Percentiles rank a stretch among this genome's conserved stretches.
phyloP scores from a whole-genome alignment of 2,113 vertebrate genomes.

The Lophotis ruficrista region DNA sequence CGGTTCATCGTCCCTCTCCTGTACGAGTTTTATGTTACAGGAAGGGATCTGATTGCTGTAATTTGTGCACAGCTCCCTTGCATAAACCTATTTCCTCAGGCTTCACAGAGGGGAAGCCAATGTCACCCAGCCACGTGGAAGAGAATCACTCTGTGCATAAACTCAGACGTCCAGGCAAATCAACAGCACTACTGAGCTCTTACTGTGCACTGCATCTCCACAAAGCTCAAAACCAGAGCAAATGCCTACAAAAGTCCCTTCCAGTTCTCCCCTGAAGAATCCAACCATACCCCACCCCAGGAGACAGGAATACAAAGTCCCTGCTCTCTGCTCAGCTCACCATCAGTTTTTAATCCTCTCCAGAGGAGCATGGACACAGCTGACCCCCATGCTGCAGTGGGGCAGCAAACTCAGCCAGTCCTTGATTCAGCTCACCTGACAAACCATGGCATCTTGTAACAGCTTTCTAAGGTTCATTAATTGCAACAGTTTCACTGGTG shows the following conservation, averaged over 20 bases:
- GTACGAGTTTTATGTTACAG: background rate
- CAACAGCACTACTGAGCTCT: background rate
- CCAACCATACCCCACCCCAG: background rate
- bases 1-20: background rate
- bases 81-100: background rate
- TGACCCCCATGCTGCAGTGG: accelerated
- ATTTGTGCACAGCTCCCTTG: background rate
- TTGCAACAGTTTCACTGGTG: background rate
- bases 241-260: background rate
- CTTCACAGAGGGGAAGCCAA: background rate
- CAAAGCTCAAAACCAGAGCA: background rate
- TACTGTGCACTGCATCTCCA: background rate
- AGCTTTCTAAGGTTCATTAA: background rate
- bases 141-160: background rate
- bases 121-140: background rate
- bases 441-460: background rate
- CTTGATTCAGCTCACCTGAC: accelerated
- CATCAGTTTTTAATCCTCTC: background rate
- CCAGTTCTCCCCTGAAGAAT: background rate
- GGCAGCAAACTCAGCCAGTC: background rate
- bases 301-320: background rate
- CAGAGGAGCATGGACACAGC: accelerated
- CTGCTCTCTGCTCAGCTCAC: background rate
- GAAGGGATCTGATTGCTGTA: background rate
- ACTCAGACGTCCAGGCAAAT: background rate